phyloP scores from a whole-genome alignment of 2,888 invertebrate genomes.

The Cataglyphis albicans region DNA sequence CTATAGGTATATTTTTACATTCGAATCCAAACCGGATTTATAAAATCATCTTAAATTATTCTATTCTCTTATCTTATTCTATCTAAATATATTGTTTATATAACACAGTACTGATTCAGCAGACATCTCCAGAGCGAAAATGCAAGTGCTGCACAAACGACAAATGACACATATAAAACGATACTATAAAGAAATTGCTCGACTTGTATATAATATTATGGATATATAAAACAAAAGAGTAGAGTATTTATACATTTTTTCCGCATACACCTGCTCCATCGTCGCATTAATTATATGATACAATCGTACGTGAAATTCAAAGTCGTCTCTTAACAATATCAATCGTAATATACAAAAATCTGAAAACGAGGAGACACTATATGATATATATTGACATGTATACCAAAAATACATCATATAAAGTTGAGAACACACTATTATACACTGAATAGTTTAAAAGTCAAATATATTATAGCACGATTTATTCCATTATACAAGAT shows the following conservation, averaged over 20 bases:
- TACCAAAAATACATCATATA: not conserved
- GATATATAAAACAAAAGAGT: conserved; percentile 35
- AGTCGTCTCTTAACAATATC: conserved; percentile 13
- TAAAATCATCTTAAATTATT: conserved; percentile 50
- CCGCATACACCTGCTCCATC: not conserved
- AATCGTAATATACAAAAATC: not conserved
- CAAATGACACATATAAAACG: conserved; percentile 30
- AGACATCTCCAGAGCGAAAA: not conserved
- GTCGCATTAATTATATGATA: not conserved
- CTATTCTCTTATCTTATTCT: conserved; percentile 13
- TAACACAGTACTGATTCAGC: conserved; percentile 6
- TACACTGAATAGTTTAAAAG: conserved; percentile 32
- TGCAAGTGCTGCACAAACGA: conserved; percentile 19
- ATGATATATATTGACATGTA: not conserved
- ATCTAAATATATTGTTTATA: conserved; percentile 20
- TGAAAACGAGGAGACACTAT: not conserved
- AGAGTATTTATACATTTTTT: not conserved
- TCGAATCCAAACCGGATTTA: conserved; percentile 50
- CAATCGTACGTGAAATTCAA: conserved; percentile 2
- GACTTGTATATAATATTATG: not conserved
- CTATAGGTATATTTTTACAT: conserved; percentile 40
- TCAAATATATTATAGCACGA: not conserved
- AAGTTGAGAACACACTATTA: conserved; percentile 10
- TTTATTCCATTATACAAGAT: not conserved
- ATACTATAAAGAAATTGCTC: conserved; percentile 8